These are phyloP conservation scores for Falco cherrug DNA, from an alignment of 2,797 vertebrate species.

Conservation along the genomic window DNA sequence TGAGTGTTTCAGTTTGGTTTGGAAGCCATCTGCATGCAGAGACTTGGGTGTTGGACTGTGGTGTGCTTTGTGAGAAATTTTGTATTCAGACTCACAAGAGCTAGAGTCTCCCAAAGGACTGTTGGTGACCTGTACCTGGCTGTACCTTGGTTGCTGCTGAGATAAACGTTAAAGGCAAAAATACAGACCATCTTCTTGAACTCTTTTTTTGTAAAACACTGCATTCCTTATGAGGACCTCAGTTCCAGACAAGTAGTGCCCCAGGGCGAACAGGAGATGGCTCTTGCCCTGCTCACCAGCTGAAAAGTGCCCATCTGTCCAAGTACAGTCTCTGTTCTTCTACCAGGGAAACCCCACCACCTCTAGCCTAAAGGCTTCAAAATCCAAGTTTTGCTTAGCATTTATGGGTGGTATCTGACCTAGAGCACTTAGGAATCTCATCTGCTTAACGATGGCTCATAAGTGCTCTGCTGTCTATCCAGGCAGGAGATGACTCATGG, in stretches of 20 bases:
- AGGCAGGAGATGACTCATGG: not conserved
- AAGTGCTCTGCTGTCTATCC: not conserved
- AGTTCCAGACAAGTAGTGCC: not conserved
- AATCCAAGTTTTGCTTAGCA: not conserved
- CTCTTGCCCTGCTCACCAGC: not conserved
- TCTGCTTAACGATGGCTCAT: rapidly evolving
- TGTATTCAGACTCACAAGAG: not conserved
- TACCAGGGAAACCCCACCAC: not conserved
- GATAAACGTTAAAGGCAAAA: not conserved
- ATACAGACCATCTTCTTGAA: not conserved
- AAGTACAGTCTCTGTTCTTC: not conserved
- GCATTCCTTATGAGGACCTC: not conserved
- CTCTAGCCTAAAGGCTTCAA: not conserved
- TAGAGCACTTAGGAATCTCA: not conserved
- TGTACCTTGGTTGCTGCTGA: not conserved
- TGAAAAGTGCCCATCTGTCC: not conserved
- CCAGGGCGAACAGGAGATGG: not conserved
- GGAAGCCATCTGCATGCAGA: not conserved
- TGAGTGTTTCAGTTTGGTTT: not conserved
- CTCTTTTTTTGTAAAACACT: not conserved
- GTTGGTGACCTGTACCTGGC: not conserved
- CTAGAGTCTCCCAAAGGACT: not conserved
- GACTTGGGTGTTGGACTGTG: not conserved
- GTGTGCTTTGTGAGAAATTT: not conserved
- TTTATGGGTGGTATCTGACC: not conserved